These are phyloP conservation scores for Isoperla grammatica DNA, from an alignment of 2,888 invertebrate genomes.

Conservation along the genomic window DNA sequence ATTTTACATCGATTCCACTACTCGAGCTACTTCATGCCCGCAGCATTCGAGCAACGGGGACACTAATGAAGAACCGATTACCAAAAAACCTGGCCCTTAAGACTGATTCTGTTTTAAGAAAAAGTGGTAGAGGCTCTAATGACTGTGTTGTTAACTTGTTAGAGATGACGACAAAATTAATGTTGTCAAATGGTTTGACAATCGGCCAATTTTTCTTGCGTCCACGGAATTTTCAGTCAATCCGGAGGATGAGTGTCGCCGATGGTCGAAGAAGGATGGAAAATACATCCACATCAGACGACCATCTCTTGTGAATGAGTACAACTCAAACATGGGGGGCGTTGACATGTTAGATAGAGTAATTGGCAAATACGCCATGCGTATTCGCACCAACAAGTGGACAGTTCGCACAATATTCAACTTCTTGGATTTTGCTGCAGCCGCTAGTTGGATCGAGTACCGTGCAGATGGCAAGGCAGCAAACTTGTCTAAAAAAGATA, in stretches of 20 bases:
- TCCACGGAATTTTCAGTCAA: conserved; percentile 16
- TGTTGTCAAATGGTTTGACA: conserved; percentile 26
- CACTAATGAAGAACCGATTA: conserved; percentile 18
- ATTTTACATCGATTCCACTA: conserved; percentile 22
- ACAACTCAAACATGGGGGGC: conserved; percentile 28
- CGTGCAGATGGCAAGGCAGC: conserved; percentile 9
- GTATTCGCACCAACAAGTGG: conserved; percentile 25
- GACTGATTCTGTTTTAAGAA: conserved; percentile 9
- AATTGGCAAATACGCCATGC: conserved; percentile 17
- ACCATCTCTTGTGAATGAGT: conserved; percentile 23
- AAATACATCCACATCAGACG: conserved; percentile 22
- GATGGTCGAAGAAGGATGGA: conserved; percentile 26
- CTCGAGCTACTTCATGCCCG: conserved; percentile 3
- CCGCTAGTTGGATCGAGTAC: conserved; percentile 26
- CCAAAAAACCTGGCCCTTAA: neutral
- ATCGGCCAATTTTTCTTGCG: conserved; percentile 19
- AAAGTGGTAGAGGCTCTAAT: conserved; percentile 3
- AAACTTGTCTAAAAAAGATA: conserved; percentile 14
- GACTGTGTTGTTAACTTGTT: neutral
- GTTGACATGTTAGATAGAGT: no score
- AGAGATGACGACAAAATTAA: conserved; percentile 13
- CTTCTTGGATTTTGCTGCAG: conserved; percentile 25
- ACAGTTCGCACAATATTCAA: conserved; percentile 24
- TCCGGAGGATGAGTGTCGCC: conserved; percentile 16
- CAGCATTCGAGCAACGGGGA: conserved; percentile 12